Evolutionary conservation across 2,113 vertebrate species (phyloP), one percentile per base, ranked within the genome.

Genomic region (Lophotis ruficrista): DNA sequence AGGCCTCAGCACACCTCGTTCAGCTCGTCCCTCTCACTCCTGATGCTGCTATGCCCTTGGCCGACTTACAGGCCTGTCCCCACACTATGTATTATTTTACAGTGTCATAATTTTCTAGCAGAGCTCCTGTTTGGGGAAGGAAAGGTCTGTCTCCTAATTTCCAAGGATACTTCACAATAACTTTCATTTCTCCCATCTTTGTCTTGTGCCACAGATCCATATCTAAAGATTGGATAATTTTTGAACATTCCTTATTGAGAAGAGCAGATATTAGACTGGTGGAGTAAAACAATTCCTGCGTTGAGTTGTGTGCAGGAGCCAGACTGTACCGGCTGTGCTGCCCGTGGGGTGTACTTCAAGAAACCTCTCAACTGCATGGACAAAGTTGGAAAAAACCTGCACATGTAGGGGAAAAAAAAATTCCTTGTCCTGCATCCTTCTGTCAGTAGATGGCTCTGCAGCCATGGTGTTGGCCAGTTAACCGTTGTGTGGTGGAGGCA

Each of bases 401-500:
- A 14, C 4, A 2, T 21, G 41, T 6, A 20, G 9, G 6, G 7
- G 3, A 3, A 43, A 45, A 4, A 16, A 9, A 3, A 27, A 16
- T 22, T 51, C 33, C 28, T 78, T 93, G 91, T 45, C 57, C 65
- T 95, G 20, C 94, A 28, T 18, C 18, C 0, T 3, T 82, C 13
- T 23, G 93, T 58, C 95, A 88, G 84, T 16, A 96, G 95, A 53
- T 96, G 93, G 92, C 96, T 80, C 94, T 70, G 93, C 82, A 61
- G 87, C 87, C 93, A 3, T 1, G 31, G 35, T 8, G 48, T 69
- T 79, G 71, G 54, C 31, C 0, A 3, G 15, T 50, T 71, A 54
- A 54, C 51, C 87, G 1, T 38, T 14, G 72, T 8, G 2, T 0
- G 0, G 4, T 5, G 61, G 23, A 17, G 16, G 4, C 23, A 30